Evolutionary conservation across 2,113 vertebrate genomes (phyloP).

Genomic region (Lepus timidus): DNA sequence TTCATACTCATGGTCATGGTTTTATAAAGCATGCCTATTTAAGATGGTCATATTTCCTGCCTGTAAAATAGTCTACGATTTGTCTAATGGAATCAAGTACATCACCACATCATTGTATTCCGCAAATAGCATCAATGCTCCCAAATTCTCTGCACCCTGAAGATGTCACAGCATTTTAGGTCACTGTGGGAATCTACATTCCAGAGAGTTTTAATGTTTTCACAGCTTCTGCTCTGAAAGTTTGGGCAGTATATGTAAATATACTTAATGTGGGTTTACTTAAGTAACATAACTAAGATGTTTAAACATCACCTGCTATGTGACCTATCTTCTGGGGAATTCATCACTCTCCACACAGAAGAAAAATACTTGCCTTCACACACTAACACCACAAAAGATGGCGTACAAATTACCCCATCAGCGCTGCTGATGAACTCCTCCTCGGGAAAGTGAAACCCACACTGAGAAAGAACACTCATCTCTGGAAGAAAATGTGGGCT

Average conservation of each 20-base stretch:
- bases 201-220: constrained; percentile 20
- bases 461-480: not conserved
- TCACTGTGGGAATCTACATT: not conserved
- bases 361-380: not conserved
- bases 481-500: not conserved
- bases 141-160: not conserved
- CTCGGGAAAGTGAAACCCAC: not conserved
- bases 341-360: not conserved
- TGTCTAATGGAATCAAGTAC: not conserved
- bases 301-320: constrained; percentile 16
- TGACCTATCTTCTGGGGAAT: not conserved
- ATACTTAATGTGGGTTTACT: constrained; percentile 12
- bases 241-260: not conserved
- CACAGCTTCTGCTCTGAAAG: constrained; percentile 19
- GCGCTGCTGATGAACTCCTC: not conserved
- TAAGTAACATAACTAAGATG: not conserved
- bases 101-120: not conserved
- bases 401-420: not conserved
- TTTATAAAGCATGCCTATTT: not conserved
- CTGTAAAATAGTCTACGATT: not conserved
- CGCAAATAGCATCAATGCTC: not conserved
- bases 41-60: not conserved
- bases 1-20: not conserved
- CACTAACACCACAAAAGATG: not conserved
- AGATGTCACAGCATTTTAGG: not conserved